These are phyloP conservation scores for Julus scandinavius DNA, from an alignment of 2,888 invertebrate genomes.

Conservation along the genomic window DNA sequence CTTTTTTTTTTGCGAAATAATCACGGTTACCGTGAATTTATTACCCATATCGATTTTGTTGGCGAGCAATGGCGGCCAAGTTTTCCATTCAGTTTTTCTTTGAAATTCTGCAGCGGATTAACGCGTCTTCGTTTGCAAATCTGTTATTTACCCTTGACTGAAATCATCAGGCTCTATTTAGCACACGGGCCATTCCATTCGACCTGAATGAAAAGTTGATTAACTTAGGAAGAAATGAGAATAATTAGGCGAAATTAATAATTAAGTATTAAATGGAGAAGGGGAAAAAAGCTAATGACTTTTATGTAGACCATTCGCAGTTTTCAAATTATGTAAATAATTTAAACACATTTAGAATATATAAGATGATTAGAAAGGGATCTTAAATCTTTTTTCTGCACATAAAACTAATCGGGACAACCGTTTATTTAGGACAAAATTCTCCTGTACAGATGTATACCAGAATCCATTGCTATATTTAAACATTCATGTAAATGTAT, in stretches of 20 bases:
- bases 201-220: neutral
- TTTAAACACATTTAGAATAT: too few relatives aligned
- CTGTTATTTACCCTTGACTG: neutral
- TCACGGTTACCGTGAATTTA: neutral
- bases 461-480: too few relatives aligned
- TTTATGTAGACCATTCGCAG: neutral
- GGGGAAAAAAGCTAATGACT: neutral
- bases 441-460: too few relatives aligned
- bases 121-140: neutral
- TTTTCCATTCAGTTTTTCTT: neutral
- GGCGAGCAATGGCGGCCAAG: neutral
- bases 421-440: too few relatives aligned
- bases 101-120: neutral
- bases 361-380: too few relatives aligned
- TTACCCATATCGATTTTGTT: neutral
- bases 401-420: too few relatives aligned
- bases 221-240: neutral
- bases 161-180: neutral
- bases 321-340: too few relatives aligned
- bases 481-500: too few relatives aligned
- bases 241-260: slow-evolving; percentile 22
- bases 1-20: neutral
- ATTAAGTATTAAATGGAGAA: neutral
- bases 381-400: too few relatives aligned
- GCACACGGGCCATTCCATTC: neutral